A percentile compares a stretch with the other conserved stretches of the same genome.
phyloP scores from a whole-genome alignment of 2,113 vertebrate species.

The Microcebus murinus region DNA sequence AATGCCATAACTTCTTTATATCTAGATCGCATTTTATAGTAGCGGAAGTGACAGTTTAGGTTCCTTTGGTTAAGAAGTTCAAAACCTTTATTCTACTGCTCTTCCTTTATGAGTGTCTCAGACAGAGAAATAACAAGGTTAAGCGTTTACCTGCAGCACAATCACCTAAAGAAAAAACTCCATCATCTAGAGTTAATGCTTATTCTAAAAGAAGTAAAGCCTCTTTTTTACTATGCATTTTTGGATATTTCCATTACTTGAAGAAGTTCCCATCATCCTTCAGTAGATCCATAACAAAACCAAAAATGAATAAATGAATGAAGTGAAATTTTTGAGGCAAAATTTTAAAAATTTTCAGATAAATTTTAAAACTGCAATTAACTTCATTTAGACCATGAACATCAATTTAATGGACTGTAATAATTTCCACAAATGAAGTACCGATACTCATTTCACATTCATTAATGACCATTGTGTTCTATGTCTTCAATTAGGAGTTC shows the following conservation, averaged over 20 bases:
- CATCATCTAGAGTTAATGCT: not conserved
- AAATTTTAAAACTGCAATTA: not conserved
- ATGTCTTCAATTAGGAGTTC: not conserved
- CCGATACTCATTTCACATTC: not conserved
- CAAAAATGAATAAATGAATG: not conserved
- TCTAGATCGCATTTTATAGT: not conserved
- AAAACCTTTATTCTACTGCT: not conserved
- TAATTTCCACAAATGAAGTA: conserved; percentile 28
- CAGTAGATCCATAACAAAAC: not conserved
- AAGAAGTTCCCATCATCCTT: not conserved
- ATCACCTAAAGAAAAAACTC: not conserved
- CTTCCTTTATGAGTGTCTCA: not conserved
- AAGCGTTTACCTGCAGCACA: not conserved
- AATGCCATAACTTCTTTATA: not conserved
- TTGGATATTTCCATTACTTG: not conserved
- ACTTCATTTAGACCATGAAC: not conserved
- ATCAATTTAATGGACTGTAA: not conserved
- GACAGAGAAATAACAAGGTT: not conserved
- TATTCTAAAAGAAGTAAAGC: not conserved
- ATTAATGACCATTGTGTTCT: not conserved
- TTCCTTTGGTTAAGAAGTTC: not conserved
- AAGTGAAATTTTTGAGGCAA: not conserved
- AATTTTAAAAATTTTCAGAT: not conserved
- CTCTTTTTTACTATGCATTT: not conserved
- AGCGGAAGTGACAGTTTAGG: not conserved